phyloP scores from a whole-genome alignment of 2,888 invertebrate species.

The Tenthredo scrophulariae region DNA sequence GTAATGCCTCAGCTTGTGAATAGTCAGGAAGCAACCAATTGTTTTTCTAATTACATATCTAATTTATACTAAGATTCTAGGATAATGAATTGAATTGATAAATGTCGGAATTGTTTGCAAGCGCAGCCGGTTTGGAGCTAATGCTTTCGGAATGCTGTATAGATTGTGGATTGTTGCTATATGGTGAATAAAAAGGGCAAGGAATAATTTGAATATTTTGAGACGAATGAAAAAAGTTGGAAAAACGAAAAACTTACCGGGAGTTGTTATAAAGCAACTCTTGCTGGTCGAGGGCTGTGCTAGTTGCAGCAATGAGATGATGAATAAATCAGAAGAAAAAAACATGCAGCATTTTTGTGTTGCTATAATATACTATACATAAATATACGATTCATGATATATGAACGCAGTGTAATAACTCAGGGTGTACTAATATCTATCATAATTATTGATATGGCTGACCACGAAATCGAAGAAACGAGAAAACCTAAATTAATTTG shows the following conservation, averaged over 20 bases:
- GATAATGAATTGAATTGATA: background rate
- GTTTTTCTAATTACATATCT: too few species aligned
- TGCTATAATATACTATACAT: background rate
- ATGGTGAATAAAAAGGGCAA: background rate
- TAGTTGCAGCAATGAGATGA: constrained; percentile 2
- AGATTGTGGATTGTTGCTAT: background rate
- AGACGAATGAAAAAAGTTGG: background rate
- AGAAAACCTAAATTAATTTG: background rate
- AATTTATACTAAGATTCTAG: background rate
- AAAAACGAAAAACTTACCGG: background rate
- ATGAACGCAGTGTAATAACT: background rate
- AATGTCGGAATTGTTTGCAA: background rate
- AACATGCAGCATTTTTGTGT: background rate
- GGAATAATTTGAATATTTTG: background rate
- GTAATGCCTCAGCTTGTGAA: too few species aligned
- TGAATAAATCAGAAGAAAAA: constrained; percentile 33
- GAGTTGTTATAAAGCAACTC: constrained; percentile 58
- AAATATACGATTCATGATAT: too few species aligned
- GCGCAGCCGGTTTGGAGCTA: background rate
- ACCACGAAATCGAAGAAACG: background rate
- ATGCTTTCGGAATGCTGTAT: background rate
- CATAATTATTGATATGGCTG: background rate
- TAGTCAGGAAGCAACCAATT: too few species aligned
- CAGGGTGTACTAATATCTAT: background rate
- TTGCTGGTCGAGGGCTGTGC: constrained; percentile 72